phyloP scores from a whole-genome alignment of 2,797 vertebrate genomes.

The Oreochromis mossambicus region DNA sequence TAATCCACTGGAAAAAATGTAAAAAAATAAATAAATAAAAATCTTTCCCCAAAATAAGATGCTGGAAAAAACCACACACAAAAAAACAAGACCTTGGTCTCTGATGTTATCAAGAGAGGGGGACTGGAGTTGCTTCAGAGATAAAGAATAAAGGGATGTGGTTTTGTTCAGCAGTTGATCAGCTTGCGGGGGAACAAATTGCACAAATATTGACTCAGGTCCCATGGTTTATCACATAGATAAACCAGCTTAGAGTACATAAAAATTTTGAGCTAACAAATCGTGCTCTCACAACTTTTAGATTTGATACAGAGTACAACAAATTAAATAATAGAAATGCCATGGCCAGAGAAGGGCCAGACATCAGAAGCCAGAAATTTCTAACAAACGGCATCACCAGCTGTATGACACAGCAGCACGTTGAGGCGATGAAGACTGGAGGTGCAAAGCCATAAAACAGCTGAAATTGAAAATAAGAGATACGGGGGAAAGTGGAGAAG shows the following conservation, averaged over 20 bases:
- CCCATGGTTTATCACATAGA: constrained; percentile 5
- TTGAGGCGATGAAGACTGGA: neutral
- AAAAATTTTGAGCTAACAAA: neutral
- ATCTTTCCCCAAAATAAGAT: constrained; percentile 18
- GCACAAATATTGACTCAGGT: constrained; percentile 34
- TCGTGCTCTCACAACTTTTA: neutral
- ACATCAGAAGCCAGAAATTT: neutral
- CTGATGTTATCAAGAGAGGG: constrained; percentile 23
- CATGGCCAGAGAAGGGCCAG: neutral
- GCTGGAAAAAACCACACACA: neutral
- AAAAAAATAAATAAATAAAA: constrained; percentile 4
- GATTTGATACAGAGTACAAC: neutral
- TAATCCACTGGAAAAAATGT: constrained; percentile 35
- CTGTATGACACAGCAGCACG: neutral
- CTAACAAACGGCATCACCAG: neutral
- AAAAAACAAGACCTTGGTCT: constrained; percentile 13
- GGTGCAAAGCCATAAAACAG: neutral
- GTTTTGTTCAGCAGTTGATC: constrained; percentile 30
- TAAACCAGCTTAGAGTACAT: constrained; percentile 4
- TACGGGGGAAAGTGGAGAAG: neutral
- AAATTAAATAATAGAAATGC: neutral
- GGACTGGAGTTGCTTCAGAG: constrained; percentile 5
- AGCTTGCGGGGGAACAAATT: constrained; percentile 2
- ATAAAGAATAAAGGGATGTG: constrained; percentile 25
- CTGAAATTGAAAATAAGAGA: neutral